A percentile compares a stretch with the other conserved stretches of the same genome.
These are phyloP conservation scores for Tortrix viridana DNA, from an alignment of 2,888 invertebrate species.

Conservation along the genomic window DNA sequence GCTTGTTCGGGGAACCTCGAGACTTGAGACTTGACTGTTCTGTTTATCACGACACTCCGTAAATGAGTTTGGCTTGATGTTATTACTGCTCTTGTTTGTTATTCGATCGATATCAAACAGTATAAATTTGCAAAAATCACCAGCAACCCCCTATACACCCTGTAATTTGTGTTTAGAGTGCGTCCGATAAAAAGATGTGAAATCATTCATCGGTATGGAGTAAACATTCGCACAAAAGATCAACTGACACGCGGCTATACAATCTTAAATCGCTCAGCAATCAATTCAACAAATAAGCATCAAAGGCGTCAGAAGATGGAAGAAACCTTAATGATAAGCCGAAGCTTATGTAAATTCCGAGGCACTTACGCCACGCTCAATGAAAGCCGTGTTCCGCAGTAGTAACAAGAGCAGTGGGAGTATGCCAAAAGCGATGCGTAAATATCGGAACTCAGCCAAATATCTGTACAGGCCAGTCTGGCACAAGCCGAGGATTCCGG, in stretches of 20 bases:
- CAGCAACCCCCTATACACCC: no score
- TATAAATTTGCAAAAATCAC: no score
- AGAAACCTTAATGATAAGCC: constrained; percentile 12
- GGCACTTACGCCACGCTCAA: constrained; percentile 43
- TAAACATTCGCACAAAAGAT: no score
- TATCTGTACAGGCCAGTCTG: constrained; percentile 39
- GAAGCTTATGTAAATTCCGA: constrained; percentile 29
- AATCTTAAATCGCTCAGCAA: constrained; percentile 17
- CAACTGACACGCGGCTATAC: constrained; percentile 36
- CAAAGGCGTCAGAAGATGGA: constrained; percentile 7
- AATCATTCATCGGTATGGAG: no score
- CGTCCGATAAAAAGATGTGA: no score
- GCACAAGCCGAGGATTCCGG: constrained; percentile 11
- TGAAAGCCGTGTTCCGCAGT: constrained; percentile 43
- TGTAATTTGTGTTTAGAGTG: no score
- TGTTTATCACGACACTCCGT: constrained; percentile 1
- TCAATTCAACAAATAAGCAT: constrained; percentile 16
- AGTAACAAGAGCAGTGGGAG: constrained; percentile 51
- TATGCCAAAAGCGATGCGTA: constrained; percentile 58
- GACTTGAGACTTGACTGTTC: neutral
- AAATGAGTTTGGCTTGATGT: neutral
- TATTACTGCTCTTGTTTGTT: neutral
- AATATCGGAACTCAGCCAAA: constrained; percentile 57
- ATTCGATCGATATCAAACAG: no score
- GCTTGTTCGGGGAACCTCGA: neutral